These are phyloP conservation scores for Sebastes jordani DNA, from an alignment of 2,797 vertebrate species.

Conservation along the genomic window DNA sequence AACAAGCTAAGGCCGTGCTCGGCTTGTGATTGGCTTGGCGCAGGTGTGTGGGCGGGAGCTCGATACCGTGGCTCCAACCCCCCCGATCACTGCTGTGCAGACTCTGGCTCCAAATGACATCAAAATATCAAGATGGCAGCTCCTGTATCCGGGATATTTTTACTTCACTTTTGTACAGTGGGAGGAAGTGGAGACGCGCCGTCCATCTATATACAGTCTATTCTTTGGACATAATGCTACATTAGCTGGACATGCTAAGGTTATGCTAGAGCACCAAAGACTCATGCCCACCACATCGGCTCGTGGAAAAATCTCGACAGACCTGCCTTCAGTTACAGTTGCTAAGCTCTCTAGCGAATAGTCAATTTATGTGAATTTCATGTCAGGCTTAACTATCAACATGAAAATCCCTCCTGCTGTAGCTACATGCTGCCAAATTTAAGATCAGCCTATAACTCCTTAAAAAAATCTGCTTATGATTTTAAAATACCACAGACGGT, in stretches of 20 bases:
- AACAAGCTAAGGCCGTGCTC: background rate
- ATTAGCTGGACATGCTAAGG: background rate
- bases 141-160: no score
- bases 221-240: background rate
- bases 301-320: background rate
- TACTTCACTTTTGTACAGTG: no score
- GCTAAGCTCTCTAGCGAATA: slow-evolving; percentile 11
- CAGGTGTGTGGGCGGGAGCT: no score
- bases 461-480: slow-evolving; percentile 73
- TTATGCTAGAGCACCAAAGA: background rate
- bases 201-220: no score
- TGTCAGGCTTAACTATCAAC: slow-evolving; percentile 51
- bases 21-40: background rate
- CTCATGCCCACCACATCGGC: background rate
- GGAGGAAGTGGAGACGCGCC: no score
- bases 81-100: fast-evolving
- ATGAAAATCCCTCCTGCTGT: slow-evolving; percentile 52
- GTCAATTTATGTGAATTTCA: slow-evolving; percentile 32
- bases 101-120: no score
- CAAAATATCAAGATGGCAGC: no score
- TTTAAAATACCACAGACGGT: slow-evolving; percentile 46
- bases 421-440: slow-evolving; percentile 45
- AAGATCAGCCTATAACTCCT: slow-evolving; percentile 59
- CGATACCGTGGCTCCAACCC: no score
- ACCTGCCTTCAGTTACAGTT: background rate